Conservation (phyloP, 2,888 invertebrate species). For the Agriopis leucophaearia region DNA sequence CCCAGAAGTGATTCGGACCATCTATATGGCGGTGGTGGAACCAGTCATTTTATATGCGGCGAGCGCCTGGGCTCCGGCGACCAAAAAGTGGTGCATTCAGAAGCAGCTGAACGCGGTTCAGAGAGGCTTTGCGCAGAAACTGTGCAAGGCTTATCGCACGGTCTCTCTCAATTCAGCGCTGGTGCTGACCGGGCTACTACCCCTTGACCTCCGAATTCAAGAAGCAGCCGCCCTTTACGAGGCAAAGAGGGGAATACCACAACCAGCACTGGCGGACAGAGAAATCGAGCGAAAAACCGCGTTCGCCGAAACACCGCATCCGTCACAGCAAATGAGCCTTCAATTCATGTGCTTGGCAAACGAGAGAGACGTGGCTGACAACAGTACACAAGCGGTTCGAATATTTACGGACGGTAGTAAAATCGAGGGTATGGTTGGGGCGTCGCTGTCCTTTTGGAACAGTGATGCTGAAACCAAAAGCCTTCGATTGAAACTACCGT, state of each 20-base stretch:
- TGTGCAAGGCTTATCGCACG: background rate
- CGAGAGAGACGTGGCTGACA: background rate
- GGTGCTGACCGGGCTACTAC: slow-evolving; percentile 41
- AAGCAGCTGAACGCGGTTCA: background rate
- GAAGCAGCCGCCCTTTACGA: slow-evolving; percentile 42
- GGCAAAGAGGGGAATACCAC: slow-evolving; percentile 35
- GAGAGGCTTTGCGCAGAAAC: background rate
- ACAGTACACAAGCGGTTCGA: background rate
- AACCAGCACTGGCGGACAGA: slow-evolving; percentile 26
- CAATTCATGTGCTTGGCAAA: slow-evolving; percentile 23
- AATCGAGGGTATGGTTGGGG: slow-evolving; percentile 25
- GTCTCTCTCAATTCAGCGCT: slow-evolving; percentile 34
- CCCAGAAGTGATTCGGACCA: background rate
- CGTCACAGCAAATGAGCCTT: slow-evolving; percentile 15
- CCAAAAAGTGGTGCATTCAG: background rate
- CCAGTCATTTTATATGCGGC: background rate
- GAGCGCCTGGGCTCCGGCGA: background rate
- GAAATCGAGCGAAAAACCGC: slow-evolving; percentile 33
- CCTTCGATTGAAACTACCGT: slow-evolving; percentile 21
- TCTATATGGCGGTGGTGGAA: background rate
- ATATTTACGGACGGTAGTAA: too few species aligned
- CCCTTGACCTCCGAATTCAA: slow-evolving; percentile 38
- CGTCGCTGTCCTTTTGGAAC: slow-evolving; percentile 41
- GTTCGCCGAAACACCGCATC: slow-evolving; percentile 26
- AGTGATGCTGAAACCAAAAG: slow-evolving; percentile 28